Percentiles rank a stretch among this genome's conserved stretches.
Evolutionary conservation across 2,113 vertebrate species (phyloP).

Genomic region (Odocoileus virginianus): DNA sequence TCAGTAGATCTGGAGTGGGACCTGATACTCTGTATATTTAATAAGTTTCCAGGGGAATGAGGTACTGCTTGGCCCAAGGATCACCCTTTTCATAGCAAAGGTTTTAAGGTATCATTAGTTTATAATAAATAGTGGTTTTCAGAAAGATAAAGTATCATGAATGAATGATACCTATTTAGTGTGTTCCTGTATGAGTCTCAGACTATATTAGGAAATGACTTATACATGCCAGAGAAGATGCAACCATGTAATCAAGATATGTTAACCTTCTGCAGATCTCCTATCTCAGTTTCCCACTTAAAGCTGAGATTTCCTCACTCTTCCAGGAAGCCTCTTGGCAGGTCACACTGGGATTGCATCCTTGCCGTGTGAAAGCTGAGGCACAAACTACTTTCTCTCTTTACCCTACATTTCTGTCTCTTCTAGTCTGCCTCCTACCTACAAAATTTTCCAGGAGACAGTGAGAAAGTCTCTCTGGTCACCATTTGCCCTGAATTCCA

Average conservation of each 20-base stretch:
- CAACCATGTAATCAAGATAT: neutral
- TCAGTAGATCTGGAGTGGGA: neutral
- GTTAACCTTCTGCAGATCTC: neutral
- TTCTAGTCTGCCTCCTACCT: neutral
- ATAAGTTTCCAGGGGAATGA: neutral
- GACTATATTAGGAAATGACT: neutral
- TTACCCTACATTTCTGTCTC: neutral
- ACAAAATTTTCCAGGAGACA: neutral
- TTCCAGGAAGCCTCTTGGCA: neutral
- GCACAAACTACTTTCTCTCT: neutral
- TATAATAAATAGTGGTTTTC: neutral
- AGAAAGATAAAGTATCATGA: neutral
- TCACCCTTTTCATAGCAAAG: neutral
- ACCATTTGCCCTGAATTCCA: neutral
- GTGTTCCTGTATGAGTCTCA: neutral
- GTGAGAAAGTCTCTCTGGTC: neutral
- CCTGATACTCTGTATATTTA: neutral
- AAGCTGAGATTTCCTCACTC: neutral
- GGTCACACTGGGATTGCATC: neutral
- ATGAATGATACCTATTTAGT: neutral
- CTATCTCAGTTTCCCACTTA: neutral
- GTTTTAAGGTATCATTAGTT: neutral
- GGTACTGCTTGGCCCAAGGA: neutral
- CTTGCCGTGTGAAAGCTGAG: neutral
- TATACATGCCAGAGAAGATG: neutral